Conservation (phyloP, 2,113 vertebrate species). For the Oncorhynchus keta region DNA sequence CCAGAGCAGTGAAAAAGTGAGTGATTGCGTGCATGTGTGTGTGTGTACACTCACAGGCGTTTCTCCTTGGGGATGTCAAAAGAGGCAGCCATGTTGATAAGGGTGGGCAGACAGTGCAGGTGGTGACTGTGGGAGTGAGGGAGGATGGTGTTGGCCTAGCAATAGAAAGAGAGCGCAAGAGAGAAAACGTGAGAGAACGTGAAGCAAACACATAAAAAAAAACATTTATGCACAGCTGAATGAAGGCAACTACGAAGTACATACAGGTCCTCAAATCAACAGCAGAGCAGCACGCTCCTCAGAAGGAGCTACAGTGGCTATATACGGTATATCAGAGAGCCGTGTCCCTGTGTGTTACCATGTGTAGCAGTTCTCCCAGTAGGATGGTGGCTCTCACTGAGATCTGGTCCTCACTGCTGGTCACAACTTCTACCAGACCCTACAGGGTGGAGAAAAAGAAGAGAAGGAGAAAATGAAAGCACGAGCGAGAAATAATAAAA, state of each 20-base stretch:
- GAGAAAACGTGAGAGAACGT: constrained; percentile 1
- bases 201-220: background rate
- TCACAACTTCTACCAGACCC: constrained; percentile 97
- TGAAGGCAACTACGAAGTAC: background rate
- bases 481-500: background rate
- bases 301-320: background rate
- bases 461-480: background rate
- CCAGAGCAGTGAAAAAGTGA: background rate
- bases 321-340: background rate
- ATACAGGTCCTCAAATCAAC: background rate
- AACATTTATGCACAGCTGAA: background rate
- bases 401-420: constrained; percentile 91
- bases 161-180: background rate
- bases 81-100: constrained; percentile 97
- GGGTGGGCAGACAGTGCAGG: constrained; percentile 93
- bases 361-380: constrained; percentile 95
- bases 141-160: constrained; percentile 95
- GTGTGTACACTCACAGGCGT: constrained; percentile 82
- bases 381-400: constrained; percentile 94
- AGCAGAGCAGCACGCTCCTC: background rate
- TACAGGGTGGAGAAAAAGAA: constrained; percentile 44
- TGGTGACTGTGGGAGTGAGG: constrained; percentile 97
- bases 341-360: constrained; percentile 77
- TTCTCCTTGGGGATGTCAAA: constrained; percentile 96
- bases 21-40: background rate